Conservation (phyloP, 2,797 vertebrate species). For the Borostomias antarcticus region DNA sequence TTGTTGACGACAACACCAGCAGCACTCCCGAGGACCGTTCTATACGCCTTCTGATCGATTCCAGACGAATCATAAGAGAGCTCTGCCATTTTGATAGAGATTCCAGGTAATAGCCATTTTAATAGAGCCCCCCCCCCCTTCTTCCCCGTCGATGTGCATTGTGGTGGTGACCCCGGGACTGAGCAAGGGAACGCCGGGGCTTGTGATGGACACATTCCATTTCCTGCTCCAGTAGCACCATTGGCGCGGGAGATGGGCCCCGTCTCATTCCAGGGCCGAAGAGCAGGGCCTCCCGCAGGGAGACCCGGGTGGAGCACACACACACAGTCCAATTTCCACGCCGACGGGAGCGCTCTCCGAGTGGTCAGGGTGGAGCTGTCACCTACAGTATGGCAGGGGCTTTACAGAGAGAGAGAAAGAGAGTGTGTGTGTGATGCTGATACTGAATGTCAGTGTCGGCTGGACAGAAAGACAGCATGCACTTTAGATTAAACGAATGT, state of each 20-base stretch:
- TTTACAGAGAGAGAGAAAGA: neutral
- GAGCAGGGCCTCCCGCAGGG: constrained; percentile 25
- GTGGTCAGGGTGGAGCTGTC: constrained; percentile 19
- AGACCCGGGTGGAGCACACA: constrained; percentile 41
- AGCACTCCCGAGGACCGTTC: neutral
- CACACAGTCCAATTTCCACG: constrained; percentile 33
- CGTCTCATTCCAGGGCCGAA: constrained; percentile 34
- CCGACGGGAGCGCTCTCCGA: constrained; percentile 32
- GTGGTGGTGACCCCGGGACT: constrained; percentile 12
- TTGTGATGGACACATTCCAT: constrained; percentile 40
- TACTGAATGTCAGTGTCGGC: constrained; percentile 33
- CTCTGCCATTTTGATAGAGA: too few relatives aligned
- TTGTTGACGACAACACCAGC: neutral
- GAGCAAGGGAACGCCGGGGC: constrained; percentile 13
- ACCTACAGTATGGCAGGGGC: neutral
- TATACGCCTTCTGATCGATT: neutral
- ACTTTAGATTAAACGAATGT: constrained; percentile 44
- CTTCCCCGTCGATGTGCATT: constrained; percentile 41
- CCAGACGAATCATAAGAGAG: too few relatives aligned
- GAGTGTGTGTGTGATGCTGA: neutral
- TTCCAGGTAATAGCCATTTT: constrained; percentile 14
- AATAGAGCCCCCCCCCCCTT: too few relatives aligned
- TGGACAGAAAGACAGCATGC: constrained; percentile 36
- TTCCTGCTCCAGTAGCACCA: constrained; percentile 37
- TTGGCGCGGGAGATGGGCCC: constrained; percentile 13